Evolutionary conservation across 53 echinoderm and acorn worm species (phyloP), one percentile per base, ranked within the genome.

Genomic region (Echinarachnius parma): DNA sequence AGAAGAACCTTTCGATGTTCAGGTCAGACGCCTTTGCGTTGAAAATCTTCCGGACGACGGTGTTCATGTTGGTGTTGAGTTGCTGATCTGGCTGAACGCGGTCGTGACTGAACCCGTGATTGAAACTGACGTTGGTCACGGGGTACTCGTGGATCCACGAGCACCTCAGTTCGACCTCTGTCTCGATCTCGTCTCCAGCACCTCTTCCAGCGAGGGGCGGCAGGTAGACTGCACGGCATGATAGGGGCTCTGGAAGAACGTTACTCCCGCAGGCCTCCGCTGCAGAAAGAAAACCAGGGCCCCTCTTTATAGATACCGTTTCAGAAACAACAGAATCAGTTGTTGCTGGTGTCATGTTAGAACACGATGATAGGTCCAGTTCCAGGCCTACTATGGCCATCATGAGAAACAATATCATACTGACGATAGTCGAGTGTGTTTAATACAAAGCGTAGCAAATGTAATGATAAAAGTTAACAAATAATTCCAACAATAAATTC

Each of bases 101-200:
- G 52, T 68, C 68, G 42, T 7, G 13, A n/a, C n/a, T n/a, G 29
- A 65, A 65, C 8, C 68, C 53, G 14, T 68, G 34, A 4, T 68
- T 49, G 34, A 68, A 68, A 21, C 4, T 31, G 23, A 68, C 31
- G 0, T 20, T 5, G 27, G 49, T 10, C 32, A 68, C 52, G 1
- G 68, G 68, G 34, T 68, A 68, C 34, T 52, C 52, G 31, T 49
- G 49, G 11, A 20, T 16, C 68, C 68, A 68, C 16, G 68, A 68
- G 47, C 68, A 68, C 14, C n/a, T 21, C 34, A 68, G 30, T 21
- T 68, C 68, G 30, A 68, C 68, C 33, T 68, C 68, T 52, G 33
- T 52, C 21, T 34, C 50, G 4, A 21, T 19, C 32, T 31, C 31
- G 5, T 10, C 24, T 7, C 22, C 49, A 14, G 2, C 24, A n/a